Evolutionary conservation across 2,888 invertebrate genomes (phyloP), one percentile per base, ranked within the genome.

Genomic region (Anthophora plumipes): DNA sequence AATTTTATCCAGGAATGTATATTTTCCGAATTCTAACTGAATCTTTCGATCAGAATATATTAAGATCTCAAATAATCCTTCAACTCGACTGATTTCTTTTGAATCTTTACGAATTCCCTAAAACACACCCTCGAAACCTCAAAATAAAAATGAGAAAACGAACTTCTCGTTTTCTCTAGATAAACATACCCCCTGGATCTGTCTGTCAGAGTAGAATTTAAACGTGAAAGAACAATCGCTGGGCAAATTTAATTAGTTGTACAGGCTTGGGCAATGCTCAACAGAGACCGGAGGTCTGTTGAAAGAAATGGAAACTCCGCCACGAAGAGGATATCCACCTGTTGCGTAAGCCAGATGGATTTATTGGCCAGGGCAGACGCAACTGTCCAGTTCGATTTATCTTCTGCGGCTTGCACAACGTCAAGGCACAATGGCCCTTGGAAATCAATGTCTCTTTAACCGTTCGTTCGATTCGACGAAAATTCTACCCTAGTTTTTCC

Each of bases 241-340:
- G 31, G 25, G 48, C 69, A 43, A 76, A 66, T 79, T 80, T 76
- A 80, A 82, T 82, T 82, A 80, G 57, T 57, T 48, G 41, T 69
- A 64, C 17, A 37, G 59, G 60, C 17, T 82, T 77, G 63, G 50
- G 77, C 57, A 80, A 82, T 52, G 12, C 31, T 31, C 31, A 31
- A 31, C 46, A 7, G 63, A 37, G 37, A 50, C 77, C 61, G 76
- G 71, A 75, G 75, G 64, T 81, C 81, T 74, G 82, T 72, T 48
- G 80, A 78, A 81, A 86, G 76, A 69, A 83, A 78, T 78, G 64
- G 61, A 78, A 76, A 79, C 69, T 48, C 63, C n/a, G 46, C 52
- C 14, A 54, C 55, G 64, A 86, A 86, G 78, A 86, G 81, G 75
- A 80, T 67, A 82, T 81, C 79, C 86, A 82, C 86, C 84, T 84